Evolutionary conservation across 2,113 vertebrate species (phyloP), one percentile per base, ranked within the genome.

Genomic region (Micronisus gabar): DNA sequence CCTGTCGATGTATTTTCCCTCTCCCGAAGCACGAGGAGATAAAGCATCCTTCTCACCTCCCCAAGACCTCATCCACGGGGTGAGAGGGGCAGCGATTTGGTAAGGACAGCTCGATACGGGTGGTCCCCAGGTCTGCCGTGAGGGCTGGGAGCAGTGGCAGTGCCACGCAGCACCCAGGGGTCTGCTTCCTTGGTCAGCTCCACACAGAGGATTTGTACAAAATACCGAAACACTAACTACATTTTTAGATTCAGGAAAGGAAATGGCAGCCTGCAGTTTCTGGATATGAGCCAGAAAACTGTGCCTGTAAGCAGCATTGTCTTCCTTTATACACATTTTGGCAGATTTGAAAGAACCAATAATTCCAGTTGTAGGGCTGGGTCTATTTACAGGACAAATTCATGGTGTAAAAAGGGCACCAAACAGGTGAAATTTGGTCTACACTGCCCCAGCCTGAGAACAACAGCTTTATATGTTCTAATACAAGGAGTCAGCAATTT

Each of bases 1-100:
- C 10, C 32, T 76, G 27, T 36, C 3, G 4, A 74, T 45, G 30
- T 2, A 32, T 29, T 80, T 86, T 32, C 34, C 36, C 14, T 79
- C 56, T 75, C n/a, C n/a, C 1, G 2, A 59, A 20, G 26, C 23
- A 61, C 1, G 3, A 79, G 30, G 25, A 2, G 2, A 27, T 34
- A 18, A 23, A 81, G 12, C 12, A 59, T 17, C 22, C 29, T 70
- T 41, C 55, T 81, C 32, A 65, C 32, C 22, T 61, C 55, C 34
- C 29, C 45, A 70, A 2, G 59, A 68, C 16, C 47, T 81, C 67
- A 72, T 13, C 56, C 38, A 27, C 1, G 1, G 56, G 10, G 11
- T 48, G n/a, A 75, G n/a, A 36, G 48, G 6, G 29, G 36, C 47
- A 50, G 19, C 0, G 1, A 38, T 29, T 80, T 50, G 76, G 15